Percentiles rank a stretch among this genome's conserved stretches.
phyloP scores from a whole-genome alignment of 2,888 invertebrate genomes.

The Harpalus rubripes region DNA sequence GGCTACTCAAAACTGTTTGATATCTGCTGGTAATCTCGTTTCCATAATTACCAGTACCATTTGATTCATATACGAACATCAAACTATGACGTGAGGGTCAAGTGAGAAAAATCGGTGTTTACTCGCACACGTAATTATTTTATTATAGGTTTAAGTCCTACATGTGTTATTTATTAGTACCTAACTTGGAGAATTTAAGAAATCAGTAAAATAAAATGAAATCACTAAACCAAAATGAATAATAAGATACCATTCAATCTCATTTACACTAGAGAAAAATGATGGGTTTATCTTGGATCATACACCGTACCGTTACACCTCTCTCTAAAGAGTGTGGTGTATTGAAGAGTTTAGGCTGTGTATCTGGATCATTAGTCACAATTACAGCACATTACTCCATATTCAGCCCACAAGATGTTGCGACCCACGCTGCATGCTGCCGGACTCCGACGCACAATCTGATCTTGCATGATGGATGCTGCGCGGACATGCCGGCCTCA shows the following conservation, averaged over 20 bases:
- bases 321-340: not conserved
- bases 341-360: not conserved
- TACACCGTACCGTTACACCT: not conserved
- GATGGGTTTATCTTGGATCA: not conserved
- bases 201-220: too few species aligned
- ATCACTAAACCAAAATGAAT: too few species aligned
- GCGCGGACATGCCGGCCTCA: slow-evolving; percentile 18
- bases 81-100: too few species aligned
- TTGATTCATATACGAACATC: too few species aligned
- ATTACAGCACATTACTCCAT: slow-evolving; percentile 33
- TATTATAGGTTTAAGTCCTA: too few species aligned
- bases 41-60: too few species aligned
- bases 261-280: not conserved
- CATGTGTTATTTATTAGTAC: too few species aligned
- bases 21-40: too few species aligned
- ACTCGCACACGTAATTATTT: too few species aligned
- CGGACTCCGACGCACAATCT: not conserved
- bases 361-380: slow-evolving; percentile 32
- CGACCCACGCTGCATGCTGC: slow-evolving; percentile 10
- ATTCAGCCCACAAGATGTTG: not conserved
- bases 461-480: slow-evolving; percentile 55
- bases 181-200: too few species aligned
- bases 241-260: not conserved
- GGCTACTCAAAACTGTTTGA: too few species aligned
- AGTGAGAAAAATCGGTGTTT: too few species aligned